Conservation (phyloP, 2,888 invertebrate genomes). For the Drosophila multiciliata region DNA sequence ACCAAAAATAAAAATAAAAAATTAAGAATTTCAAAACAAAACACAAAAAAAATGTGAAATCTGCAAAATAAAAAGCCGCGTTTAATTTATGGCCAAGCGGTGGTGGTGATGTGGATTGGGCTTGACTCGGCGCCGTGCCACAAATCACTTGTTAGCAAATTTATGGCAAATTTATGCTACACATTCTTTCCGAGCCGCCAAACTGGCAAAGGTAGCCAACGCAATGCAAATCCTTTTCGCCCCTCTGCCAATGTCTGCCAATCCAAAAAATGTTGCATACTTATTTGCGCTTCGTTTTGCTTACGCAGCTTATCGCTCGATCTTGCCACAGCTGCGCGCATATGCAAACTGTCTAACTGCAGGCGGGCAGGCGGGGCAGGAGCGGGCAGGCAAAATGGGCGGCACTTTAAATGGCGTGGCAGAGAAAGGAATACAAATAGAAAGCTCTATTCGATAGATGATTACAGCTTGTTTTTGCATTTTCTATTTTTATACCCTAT, state of each 20-base stretch:
- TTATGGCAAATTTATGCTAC: constrained; percentile 82
- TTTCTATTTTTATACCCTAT: constrained; percentile 2
- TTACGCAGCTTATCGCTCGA: constrained; percentile 50
- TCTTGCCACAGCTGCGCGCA: constrained; percentile 69
- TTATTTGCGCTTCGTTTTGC: constrained; percentile 58
- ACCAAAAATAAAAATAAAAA: constrained; percentile 2
- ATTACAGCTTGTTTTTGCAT: constrained; percentile 45
- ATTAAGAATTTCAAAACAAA: constrained; percentile 14
- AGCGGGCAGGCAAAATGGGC: too few relatives aligned
- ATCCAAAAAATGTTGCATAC: constrained; percentile 56
- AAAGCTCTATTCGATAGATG: constrained; percentile 53
- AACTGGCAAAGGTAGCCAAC: constrained; percentile 41
- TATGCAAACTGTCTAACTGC: constrained; percentile 57
- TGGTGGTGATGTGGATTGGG: constrained; percentile 17
- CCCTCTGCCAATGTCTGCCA: constrained; percentile 15
- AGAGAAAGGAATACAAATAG: constrained; percentile 14
- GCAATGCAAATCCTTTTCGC: constrained; percentile 29
- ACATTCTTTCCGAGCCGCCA: constrained; percentile 57
- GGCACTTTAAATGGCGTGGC: constrained; percentile 25
- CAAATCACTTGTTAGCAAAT: constrained; percentile 82
- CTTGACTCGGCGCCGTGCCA: constrained; percentile 45
- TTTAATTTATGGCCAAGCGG: constrained; percentile 70
- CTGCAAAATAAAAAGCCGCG: constrained; percentile 68
- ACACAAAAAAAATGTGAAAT: constrained; percentile 14
- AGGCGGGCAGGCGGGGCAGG: background rate